phyloP scores from a whole-genome alignment of 2,797 vertebrate genomes.

The Spatula versicolor region DNA sequence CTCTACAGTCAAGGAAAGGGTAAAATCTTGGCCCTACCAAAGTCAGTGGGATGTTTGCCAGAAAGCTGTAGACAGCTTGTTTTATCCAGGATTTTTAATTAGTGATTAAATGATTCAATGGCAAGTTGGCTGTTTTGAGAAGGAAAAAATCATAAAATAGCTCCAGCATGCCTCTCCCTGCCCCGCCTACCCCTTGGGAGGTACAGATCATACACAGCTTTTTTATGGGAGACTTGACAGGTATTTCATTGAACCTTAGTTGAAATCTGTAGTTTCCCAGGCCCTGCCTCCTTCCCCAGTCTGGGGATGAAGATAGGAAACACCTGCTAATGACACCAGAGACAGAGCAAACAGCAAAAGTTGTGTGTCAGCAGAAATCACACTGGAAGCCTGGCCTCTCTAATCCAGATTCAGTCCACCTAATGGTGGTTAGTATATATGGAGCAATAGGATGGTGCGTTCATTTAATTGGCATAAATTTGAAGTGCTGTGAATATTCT shows the following conservation, averaged over 20 bases:
- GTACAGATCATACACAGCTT: constrained; percentile 19
- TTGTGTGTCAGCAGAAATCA: not conserved
- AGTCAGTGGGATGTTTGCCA: constrained; percentile 31
- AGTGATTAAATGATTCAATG: constrained; percentile 55
- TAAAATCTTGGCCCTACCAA: constrained; percentile 31
- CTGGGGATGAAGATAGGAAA: constrained; percentile 40
- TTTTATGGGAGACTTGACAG: constrained; percentile 30
- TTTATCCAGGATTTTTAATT: constrained; percentile 67
- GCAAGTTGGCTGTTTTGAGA: constrained; percentile 41
- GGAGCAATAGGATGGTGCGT: not conserved
- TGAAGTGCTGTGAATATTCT: not conserved
- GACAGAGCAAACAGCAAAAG: not conserved
- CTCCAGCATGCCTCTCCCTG: constrained; percentile 43
- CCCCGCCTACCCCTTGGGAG: constrained; percentile 24
- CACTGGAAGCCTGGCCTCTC: not conserved
- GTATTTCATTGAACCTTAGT: constrained; percentile 38
- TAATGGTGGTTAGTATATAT: not conserved
- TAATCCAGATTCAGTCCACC: not conserved
- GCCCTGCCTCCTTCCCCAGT: constrained; percentile 30
- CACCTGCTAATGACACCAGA: constrained; percentile 41
- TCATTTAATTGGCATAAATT: not conserved
- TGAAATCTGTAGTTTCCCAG: constrained; percentile 13
- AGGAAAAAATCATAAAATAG: not conserved
- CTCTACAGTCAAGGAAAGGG: constrained; percentile 38
- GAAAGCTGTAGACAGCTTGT: constrained; percentile 38